phyloP scores from a whole-genome alignment of 53 echinoderm and acorn worm species.

The Actinopyga echinites region DNA sequence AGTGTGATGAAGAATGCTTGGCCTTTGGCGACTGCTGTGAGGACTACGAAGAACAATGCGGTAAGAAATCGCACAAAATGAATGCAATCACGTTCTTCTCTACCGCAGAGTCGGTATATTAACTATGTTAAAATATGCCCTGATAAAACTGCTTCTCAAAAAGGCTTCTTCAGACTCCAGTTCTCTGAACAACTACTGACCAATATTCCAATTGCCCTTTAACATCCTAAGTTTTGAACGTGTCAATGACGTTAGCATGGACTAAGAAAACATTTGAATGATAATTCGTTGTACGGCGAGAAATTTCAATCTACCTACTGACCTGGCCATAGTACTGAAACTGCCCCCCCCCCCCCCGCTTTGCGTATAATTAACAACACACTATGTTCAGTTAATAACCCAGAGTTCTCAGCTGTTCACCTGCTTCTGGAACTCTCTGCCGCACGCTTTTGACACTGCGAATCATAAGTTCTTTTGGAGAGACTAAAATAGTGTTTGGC shows the following conservation, averaged over 20 bases:
- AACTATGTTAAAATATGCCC: slow-evolving; percentile 47
- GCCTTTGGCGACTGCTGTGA: no score
- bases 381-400: not conserved
- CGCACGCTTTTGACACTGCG: no score
- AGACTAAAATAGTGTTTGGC: no score
- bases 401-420: no score
- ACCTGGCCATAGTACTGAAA: slow-evolving; percentile 40
- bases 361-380: slow-evolving; percentile 34
- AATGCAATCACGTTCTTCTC: no score
- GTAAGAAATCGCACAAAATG: no score
- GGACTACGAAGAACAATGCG: no score
- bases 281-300: slow-evolving; percentile 31
- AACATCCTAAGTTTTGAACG: slow-evolving; percentile 42
- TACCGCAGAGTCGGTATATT: no score
- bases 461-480: no score
- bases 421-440: no score
- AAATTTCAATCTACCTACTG: slow-evolving; percentile 44
- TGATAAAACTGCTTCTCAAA: slow-evolving; percentile 43
- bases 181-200: slow-evolving; percentile 41
- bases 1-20: no score
- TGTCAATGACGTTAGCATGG: slow-evolving; percentile 6
- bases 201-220: slow-evolving; percentile 19
- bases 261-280: slow-evolving; percentile 35
- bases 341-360: no score
- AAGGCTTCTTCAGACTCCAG: slow-evolving; percentile 29